Percentiles rank a stretch among this genome's conserved stretches.
Evolutionary conservation across 2,797 vertebrate species (phyloP).

Genomic region (Anisognathus igniventris): DNA sequence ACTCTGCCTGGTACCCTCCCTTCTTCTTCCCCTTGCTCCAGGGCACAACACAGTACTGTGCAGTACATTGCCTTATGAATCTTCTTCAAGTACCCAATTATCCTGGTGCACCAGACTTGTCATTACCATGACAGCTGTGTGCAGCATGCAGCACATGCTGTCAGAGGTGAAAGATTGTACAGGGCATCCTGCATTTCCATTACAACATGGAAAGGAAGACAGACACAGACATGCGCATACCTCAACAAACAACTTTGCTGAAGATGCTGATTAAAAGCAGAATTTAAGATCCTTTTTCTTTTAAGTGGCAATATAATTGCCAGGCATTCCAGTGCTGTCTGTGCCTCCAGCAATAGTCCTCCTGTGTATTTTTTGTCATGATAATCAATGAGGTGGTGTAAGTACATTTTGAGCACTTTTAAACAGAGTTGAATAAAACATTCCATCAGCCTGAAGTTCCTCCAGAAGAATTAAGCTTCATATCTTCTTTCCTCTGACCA

Average conservation of each 20-base stretch:
- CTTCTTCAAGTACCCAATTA: conserved; percentile 81
- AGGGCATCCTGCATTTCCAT: conserved; percentile 60
- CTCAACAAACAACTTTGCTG: conserved; percentile 5
- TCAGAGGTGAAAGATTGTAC: conserved; percentile 73
- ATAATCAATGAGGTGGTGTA: background rate
- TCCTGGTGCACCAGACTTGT: conserved; percentile 62
- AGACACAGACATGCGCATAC: background rate
- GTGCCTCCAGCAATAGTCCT: background rate
- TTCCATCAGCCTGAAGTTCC: background rate
- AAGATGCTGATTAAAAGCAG: conserved; percentile 54
- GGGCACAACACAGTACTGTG: conserved; percentile 58
- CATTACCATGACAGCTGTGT: conserved; percentile 72
- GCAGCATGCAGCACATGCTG: conserved; percentile 37
- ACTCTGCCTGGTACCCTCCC: conserved; percentile 18
- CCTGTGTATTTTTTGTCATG: background rate
- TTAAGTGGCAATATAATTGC: background rate
- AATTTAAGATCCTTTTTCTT: conserved; percentile 34
- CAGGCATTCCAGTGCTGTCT: background rate
- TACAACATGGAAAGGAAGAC: conserved; percentile 6
- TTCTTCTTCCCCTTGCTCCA: conserved; percentile 50
- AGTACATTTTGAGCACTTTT: conserved; percentile 20
- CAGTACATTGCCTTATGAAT: conserved; percentile 75
- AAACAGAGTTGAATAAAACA: conserved; percentile 49
- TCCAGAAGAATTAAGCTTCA: conserved; percentile 31
- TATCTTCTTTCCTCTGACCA: background rate